Evolutionary conservation across 2,888 invertebrate species (phyloP), one percentile per base, ranked within the genome.

Genomic region (Ametastegia equiseti): DNA sequence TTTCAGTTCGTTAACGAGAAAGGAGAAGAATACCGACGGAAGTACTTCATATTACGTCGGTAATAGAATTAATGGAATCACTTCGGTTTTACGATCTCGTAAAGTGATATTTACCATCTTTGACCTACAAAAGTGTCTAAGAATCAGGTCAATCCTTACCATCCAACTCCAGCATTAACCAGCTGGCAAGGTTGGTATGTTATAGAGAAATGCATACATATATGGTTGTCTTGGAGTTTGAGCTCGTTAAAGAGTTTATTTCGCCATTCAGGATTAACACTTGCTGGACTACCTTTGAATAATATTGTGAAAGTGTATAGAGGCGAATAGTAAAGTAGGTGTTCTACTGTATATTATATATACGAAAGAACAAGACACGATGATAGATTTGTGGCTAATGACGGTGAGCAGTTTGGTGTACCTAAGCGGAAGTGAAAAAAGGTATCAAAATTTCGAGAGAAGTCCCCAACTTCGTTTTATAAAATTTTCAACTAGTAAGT

Each of bases 251-350:
- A 2, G 2, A 7, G 15, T 30, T 30, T 7, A 13, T 15, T 71
- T 71, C 13, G 39, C 39, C n/a, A 19, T n/a, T 36, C 11, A 4
- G 23, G 33, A 39, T 67, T 36, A 36, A 27, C 47, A 47, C 47
- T n/a, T 23, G 42, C n/a, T 71, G 27, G n/a, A n/a, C n/a, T n/a
- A 47, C 42, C 27, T 45, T 45, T 45, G 45, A 45, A 71, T 45
- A 9, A 71, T 71, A n/a, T 30, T 30, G 71, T 45, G 71, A 71
- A 71, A 71, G 71, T 71, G 47, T 42, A 45, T 15, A 47, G 45
- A 47, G 11, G 11, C 36, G 36, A 67, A 36, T 67, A 9, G 39
- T 67, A 23, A 67, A 67, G 27, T 60, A 60, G 60, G 60, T 30
- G 60, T 60, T 60, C 60, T 60, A 60, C 60, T 60, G n/a, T n/a